A percentile compares a stretch with the other conserved stretches of the same genome.
phyloP scores from a whole-genome alignment of 2,113 vertebrate species.

The Pseudolaguvia tuberculata region DNA sequence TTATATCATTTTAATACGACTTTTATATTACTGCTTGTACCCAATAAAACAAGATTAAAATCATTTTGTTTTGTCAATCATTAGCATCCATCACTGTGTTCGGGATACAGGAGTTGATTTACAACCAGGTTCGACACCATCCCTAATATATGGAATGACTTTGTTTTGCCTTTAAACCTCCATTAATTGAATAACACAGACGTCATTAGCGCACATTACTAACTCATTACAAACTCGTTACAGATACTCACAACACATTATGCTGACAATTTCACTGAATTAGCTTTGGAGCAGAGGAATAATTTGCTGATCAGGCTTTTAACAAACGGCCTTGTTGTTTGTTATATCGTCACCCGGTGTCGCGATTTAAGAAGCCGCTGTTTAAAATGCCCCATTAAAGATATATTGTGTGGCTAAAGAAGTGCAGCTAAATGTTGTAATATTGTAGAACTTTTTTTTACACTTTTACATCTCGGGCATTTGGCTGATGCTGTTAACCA shows the following conservation, averaged over 20 bases:
- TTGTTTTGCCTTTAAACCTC: background rate
- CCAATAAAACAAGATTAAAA: slow-evolving; percentile 1
- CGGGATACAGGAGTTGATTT: background rate
- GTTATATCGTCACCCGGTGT: background rate
- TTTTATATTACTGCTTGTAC: background rate
- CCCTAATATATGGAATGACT: background rate
- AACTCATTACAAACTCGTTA: slow-evolving; percentile 12
- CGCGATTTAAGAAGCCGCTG: background rate
- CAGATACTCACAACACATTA: background rate
- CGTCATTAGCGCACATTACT: slow-evolving; percentile 9
- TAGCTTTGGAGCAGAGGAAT: background rate
- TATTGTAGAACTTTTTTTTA: background rate
- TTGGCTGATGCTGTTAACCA: no score
- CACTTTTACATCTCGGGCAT: background rate
- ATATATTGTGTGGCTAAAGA: background rate
- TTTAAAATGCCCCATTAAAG: background rate
- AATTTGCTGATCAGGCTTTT: background rate
- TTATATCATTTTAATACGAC: background rate
- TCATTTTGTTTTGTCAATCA: background rate
- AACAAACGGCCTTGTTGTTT: background rate
- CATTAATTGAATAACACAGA: background rate
- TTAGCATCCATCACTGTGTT: background rate
- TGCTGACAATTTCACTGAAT: background rate
- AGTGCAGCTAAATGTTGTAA: background rate
- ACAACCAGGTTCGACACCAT: background rate